Percentiles rank a stretch among this genome's conserved stretches.
These are phyloP conservation scores for Arenicola marina DNA, from an alignment of 2,888 invertebrate species.

Conservation along the genomic window DNA sequence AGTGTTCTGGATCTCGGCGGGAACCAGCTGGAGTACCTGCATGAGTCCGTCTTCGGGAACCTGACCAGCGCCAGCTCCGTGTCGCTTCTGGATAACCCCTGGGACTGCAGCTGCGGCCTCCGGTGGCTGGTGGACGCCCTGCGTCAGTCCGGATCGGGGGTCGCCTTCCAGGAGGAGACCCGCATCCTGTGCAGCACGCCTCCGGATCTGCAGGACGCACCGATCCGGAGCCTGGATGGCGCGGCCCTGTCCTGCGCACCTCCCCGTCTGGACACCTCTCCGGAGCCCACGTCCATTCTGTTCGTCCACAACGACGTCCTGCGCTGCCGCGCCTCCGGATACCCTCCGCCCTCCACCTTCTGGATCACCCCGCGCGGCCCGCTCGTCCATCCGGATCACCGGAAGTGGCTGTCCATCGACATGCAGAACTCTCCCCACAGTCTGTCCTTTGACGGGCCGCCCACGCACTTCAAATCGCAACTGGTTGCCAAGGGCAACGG, in stretches of 20 bases:
- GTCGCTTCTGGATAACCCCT: slow-evolving; percentile 9
- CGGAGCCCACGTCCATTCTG: background rate
- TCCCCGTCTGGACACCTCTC: background rate
- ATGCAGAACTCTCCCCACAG: background rate
- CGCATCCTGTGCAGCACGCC: slow-evolving; percentile 6
- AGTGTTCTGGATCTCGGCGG: background rate
- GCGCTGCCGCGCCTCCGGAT: slow-evolving; percentile 17
- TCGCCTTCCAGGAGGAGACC: background rate
- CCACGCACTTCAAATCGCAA: slow-evolving; percentile 1
- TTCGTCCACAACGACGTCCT: slow-evolving; percentile 7
- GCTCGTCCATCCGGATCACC: slow-evolving; percentile 1
- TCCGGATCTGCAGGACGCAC: background rate
- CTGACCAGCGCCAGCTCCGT: background rate
- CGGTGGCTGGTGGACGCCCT: slow-evolving; percentile 5
- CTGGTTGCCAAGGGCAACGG: slow-evolving; percentile 10
- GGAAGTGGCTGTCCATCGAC: slow-evolving; percentile 4
- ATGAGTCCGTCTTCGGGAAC: background rate
- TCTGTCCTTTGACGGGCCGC: background rate
- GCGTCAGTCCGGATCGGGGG: background rate
- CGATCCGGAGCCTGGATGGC: background rate
- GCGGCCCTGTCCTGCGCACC: background rate
- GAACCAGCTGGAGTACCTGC: background rate
- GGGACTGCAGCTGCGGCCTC: slow-evolving; percentile 14
- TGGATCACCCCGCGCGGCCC: slow-evolving; percentile 21
- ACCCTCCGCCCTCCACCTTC: slow-evolving; percentile 17